Percentiles rank a stretch among this genome's conserved stretches.
Conservation (phyloP, 2,113 vertebrate genomes). For the Phoenicopterus ruber region DNA sequence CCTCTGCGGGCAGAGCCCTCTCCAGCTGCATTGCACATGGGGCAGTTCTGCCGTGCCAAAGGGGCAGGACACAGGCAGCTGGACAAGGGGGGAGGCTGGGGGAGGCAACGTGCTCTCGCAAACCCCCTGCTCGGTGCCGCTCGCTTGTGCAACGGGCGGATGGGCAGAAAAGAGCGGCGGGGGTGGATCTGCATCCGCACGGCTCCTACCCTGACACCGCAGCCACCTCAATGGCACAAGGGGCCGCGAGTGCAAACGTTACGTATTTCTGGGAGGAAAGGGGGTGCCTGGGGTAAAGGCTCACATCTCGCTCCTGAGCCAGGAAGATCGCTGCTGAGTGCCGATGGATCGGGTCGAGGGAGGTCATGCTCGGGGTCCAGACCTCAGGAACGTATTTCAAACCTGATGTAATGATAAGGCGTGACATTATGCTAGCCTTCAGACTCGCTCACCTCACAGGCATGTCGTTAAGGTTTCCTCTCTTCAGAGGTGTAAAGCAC, state of each 20-base stretch:
- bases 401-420: not conserved
- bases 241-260: fast-evolving
- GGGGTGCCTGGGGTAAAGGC: not conserved
- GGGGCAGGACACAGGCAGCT: not conserved
- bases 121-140: not conserved
- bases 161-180: not conserved
- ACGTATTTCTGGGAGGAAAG: not conserved
- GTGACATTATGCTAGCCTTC: not conserved
- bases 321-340: fast-evolving
- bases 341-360: not conserved
- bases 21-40: not conserved
- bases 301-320: not conserved
- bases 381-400: not conserved
- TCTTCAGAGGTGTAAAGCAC: slow-evolving; percentile 9
- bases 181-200: fast-evolving
- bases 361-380: not conserved
- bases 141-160: not conserved
- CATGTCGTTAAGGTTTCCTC: not conserved
- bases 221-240: fast-evolving
- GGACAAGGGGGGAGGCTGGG: not conserved
- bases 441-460: not conserved
- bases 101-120: not conserved
- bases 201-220: fast-evolving
- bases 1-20: not conserved
- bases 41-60: not conserved